phyloP scores from a whole-genome alignment of 2,888 invertebrate genomes.

The Cecidostiba fungosa region DNA sequence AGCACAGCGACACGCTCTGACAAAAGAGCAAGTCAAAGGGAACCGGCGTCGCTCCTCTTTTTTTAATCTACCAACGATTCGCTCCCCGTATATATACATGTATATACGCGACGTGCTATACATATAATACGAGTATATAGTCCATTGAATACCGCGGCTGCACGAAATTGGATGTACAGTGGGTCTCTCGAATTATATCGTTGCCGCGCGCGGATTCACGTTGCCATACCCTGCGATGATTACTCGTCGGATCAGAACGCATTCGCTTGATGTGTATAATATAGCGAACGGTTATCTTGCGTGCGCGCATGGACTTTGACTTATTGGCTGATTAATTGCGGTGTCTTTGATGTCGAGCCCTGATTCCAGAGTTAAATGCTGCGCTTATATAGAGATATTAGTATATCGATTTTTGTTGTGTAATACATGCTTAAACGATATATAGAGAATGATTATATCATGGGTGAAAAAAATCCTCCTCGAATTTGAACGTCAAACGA shows the following conservation, averaged over 20 bases:
- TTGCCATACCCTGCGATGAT: no score
- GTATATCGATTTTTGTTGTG: not conserved
- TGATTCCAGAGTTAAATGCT: no score
- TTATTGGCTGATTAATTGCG: no score
- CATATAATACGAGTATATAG: no score
- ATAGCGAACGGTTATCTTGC: no score
- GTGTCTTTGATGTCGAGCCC: no score
- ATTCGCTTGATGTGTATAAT: not conserved
- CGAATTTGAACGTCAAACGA: not conserved
- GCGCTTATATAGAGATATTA: no score
- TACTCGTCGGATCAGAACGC: not conserved
- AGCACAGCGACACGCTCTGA: conserved; percentile 70
- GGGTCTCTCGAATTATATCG: conserved; percentile 7
- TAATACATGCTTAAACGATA: not conserved
- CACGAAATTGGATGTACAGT: conserved; percentile 1
- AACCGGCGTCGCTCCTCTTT: conserved; percentile 66
- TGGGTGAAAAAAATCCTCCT: not conserved
- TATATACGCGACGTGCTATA: not conserved
- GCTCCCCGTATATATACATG: conserved; percentile 65
- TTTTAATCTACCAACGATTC: conserved; percentile 80
- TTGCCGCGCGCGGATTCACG: not conserved
- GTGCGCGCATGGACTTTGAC: no score
- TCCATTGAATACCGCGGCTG: not conserved
- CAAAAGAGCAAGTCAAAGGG: conserved; percentile 72
- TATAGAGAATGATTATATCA: not conserved